These are phyloP conservation scores for Cryptotis parvus DNA, from an alignment of 2,113 vertebrate genomes.

Conservation along the genomic window DNA sequence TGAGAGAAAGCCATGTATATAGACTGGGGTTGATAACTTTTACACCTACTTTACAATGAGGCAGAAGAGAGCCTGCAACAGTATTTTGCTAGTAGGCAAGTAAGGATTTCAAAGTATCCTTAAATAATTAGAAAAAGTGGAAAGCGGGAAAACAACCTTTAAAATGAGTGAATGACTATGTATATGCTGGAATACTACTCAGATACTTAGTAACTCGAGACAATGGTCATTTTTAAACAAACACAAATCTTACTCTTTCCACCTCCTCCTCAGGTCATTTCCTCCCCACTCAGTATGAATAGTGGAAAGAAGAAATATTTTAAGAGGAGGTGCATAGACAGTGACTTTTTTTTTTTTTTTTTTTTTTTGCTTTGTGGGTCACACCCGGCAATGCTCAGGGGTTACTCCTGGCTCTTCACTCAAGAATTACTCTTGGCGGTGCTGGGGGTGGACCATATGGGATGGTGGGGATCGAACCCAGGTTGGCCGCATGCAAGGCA, in stretches of 20 bases:
- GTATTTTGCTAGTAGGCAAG: constrained; percentile 5
- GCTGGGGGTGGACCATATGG: too few species aligned
- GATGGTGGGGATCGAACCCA: too few species aligned
- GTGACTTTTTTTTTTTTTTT: too few species aligned
- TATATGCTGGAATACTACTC: too few species aligned
- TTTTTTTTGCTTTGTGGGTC: too few species aligned
- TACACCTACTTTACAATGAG: neutral
- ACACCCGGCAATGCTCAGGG: too few species aligned
- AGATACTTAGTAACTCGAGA: constrained; percentile 39
- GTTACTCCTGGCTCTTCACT: too few species aligned
- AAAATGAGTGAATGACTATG: neutral
- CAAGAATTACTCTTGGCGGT: too few species aligned
- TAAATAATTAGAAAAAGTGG: constrained; percentile 34
- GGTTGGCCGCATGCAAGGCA: too few species aligned
- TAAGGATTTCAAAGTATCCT: constrained; percentile 33
- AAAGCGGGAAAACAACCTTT: constrained; percentile 11
- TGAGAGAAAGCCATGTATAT: constrained; percentile 23
- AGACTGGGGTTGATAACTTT: constrained; percentile 7
- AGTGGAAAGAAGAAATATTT: constrained; percentile 1
- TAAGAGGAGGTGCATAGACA: neutral
- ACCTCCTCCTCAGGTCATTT: constrained; percentile 2
- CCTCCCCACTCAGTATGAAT: neutral
- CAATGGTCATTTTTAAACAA: constrained; percentile 34
- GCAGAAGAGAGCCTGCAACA: constrained; percentile 19
- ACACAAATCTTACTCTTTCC: neutral